Evolutionary conservation across 2,888 invertebrate genomes (phyloP), one percentile per base, ranked within the genome.

Genomic region (Eupithecia abbreviata): DNA sequence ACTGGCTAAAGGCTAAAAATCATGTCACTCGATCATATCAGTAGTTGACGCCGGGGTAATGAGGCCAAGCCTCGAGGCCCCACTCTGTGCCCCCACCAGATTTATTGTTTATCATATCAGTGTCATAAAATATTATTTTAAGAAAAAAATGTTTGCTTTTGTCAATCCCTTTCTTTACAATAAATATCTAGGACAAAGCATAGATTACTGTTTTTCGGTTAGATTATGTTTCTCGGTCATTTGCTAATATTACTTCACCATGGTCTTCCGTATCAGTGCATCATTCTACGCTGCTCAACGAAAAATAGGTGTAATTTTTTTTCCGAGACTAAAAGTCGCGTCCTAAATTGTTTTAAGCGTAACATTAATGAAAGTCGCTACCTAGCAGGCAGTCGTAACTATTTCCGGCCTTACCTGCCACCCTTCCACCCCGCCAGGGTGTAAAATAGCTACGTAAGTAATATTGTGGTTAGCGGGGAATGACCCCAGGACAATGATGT

Each of bases 371-470:
- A 80, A 77, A 79, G 80, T 79, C 43, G 67, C 42, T 47, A 18
- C n/a, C n/a, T 79, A 15, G 47, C 9, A 45, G 18, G 68, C n/a
- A 45, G 41, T 65, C 41, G 47, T 68, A 68, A 68, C 68, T 78
- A 75, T 77, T 76, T 80, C 82, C 82, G 76, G 75, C 68, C 58
- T n/a, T 72, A 43, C 62, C 47, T 67, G 45, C 76, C 78, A 72
- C 76, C 78, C 77, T n/a, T 58, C 76, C 77, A 75, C 71, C 76
- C 71, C 18, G 65, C 55, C n/a, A 45, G 74, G 77, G 71, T 72
- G 68, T 67, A 69, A 78, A 75, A 75, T 47, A 75, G 75, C 75
- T 51, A 71, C 47, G 74, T 55, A 74, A 75, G 67, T 71, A 78
- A 75, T 78, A 62, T 71, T 62, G 45, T 58, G 75, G 66, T 71